Percentiles rank a stretch among this genome's conserved stretches.
phyloP scores from a whole-genome alignment of 2,888 invertebrate genomes.

The Drosophila conformis region DNA sequence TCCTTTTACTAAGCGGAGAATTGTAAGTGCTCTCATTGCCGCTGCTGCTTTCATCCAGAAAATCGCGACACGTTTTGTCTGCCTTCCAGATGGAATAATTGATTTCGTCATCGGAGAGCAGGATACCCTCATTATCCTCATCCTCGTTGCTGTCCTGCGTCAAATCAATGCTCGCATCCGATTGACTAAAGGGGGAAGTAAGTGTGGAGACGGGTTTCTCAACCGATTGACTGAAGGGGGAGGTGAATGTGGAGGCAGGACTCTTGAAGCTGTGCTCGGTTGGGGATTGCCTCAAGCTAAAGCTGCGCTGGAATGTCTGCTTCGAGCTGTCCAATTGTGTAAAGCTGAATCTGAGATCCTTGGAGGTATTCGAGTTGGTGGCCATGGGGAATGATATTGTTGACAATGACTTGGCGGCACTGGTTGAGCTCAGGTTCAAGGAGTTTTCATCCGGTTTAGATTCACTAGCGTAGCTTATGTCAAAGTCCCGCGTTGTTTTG shows the following conservation, averaged over 20 bases:
- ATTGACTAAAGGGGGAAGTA: slow-evolving; percentile 14
- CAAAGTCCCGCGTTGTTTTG: neutral
- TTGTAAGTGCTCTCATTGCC: slow-evolving; percentile 5
- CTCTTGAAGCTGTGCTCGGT: slow-evolving; percentile 46
- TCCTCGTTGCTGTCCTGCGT: slow-evolving; percentile 60
- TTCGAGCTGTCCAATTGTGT: slow-evolving; percentile 35
- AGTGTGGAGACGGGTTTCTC: slow-evolving; percentile 3
- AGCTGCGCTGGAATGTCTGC: slow-evolving; percentile 39
- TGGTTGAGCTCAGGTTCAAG: neutral
- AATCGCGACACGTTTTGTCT: slow-evolving; percentile 52
- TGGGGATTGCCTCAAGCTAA: slow-evolving; percentile 36
- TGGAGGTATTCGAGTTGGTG: neutral
- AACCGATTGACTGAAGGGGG: slow-evolving; percentile 14
- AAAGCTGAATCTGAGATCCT: slow-evolving; percentile 24
- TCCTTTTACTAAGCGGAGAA: slow-evolving; percentile 22
- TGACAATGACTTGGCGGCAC: neutral
- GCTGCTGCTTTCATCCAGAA: slow-evolving; percentile 14
- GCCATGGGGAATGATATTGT: neutral
- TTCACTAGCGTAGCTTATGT: neutral
- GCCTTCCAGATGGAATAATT: slow-evolving; percentile 87
- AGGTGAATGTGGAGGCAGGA: neutral
- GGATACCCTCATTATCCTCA: slow-evolving; percentile 75
- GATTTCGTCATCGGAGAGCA: slow-evolving; percentile 87
- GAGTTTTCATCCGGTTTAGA: neutral
- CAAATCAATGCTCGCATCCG: slow-evolving; percentile 70